Base-by-base conservation (phyloP, 1,140 invertebrate species). In the Laodelphax striatellus region DNA sequence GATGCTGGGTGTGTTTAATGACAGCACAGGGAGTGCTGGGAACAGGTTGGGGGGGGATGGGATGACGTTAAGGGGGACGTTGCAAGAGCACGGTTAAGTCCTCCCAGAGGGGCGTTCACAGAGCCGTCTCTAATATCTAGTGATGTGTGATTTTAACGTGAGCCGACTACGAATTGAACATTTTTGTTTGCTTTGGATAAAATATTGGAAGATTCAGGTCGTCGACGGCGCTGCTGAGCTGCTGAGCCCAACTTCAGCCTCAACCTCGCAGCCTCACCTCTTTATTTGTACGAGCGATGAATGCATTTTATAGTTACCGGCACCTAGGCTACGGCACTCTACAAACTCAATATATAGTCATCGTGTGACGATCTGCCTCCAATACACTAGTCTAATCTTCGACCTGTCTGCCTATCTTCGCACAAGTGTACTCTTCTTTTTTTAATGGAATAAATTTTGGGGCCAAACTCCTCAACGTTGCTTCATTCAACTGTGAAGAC, bases 101-200 rank as follows among this genome's bases (percentile, higher is more conserved):
- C 46, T 50, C 46, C 46, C 46, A 50, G 21, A 50, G 46, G 46
- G 46, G 46, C 46, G 46, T 22, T 50, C 46, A 50, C 46, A 22
- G 21, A 19, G 46, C 46, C 46, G 46, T 50, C 16, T 50, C 46
- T 50, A 50, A 50, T 50, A 50, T 50, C 46, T 50, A 17, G 16
- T 50, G 46, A 50, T 50, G 46, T 50, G 46, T 50, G 46, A 50
- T 50, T 50, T 50, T 50, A 50, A 50, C 46, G 46, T 50, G 46
- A 50, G 46, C 46, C 21, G 46, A 13, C 46, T 50, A 50, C 16
- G 46, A 50, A 50, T 50, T 50, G 46, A 50, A 50, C 46, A 50
- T 50, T 50, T 50, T 50, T 50, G 46, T 50, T 50, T 50, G 46
- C 46, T 50, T 50, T 50, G 46, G 46, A 50, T 50, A 50, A 50